Evolutionary conservation across 2,113 vertebrate species (phyloP).

Genomic region (Salvelinus fontinalis): DNA sequence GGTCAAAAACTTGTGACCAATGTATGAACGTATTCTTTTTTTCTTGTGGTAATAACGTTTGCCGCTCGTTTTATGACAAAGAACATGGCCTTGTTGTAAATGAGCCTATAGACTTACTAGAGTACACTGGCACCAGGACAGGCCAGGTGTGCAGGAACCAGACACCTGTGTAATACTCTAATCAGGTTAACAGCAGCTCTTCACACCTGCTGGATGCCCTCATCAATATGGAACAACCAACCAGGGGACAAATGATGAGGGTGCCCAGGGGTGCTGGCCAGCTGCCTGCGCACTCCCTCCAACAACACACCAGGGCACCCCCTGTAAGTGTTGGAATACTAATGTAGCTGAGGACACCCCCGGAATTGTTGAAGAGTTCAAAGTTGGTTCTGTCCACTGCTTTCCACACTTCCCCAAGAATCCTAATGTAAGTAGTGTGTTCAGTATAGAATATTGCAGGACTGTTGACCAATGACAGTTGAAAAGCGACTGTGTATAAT

Average conservation of each 20-base stretch:
- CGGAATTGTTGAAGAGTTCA: too few species aligned
- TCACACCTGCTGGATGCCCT: background rate
- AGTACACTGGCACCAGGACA: background rate
- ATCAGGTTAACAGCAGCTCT: conserved; percentile 14
- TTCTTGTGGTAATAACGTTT: too few species aligned
- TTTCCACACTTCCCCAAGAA: background rate
- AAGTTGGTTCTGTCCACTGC: too few species aligned
- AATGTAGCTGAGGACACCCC: too few species aligned
- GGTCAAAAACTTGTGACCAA: too few species aligned
- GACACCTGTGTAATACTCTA: conserved; percentile 1
- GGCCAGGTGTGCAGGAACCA: background rate
- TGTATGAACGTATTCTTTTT: too few species aligned
- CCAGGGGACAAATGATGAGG: background rate
- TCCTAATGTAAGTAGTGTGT: too few species aligned
- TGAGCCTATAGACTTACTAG: too few species aligned
- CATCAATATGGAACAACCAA: background rate
- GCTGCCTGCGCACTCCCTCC: background rate
- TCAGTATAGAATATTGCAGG: background rate
- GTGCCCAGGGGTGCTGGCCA: background rate
- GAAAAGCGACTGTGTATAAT: conserved; percentile 5
- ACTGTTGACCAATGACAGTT: conserved; percentile 15
- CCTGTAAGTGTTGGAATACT: too few species aligned
- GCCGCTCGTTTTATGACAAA: too few species aligned
- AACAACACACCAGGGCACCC: background rate
- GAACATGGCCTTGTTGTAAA: too few species aligned